phyloP scores from a whole-genome alignment of 2,888 invertebrate genomes.

The Criorhina ranunculi region DNA sequence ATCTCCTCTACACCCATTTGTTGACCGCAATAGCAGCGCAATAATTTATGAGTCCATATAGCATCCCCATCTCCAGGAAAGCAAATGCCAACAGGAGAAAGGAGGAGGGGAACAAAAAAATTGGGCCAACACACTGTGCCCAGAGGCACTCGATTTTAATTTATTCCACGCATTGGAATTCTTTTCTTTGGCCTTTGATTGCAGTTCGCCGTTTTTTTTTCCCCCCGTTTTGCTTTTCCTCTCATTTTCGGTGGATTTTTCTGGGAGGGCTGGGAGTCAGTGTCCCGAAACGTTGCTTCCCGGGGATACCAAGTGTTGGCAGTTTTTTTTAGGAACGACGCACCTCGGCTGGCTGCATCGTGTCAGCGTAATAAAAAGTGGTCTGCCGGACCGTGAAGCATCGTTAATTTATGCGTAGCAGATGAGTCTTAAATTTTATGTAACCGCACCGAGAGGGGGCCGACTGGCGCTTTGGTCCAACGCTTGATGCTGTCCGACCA shows the following conservation, averaged over 20 bases:
- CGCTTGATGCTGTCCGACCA: slow-evolving; percentile 39
- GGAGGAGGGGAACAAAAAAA: slow-evolving; percentile 28
- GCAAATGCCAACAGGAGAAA: slow-evolving; percentile 1
- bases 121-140: slow-evolving; percentile 58
- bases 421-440: slow-evolving; percentile 76
- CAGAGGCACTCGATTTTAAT: slow-evolving; percentile 72
- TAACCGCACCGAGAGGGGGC: slow-evolving; percentile 50
- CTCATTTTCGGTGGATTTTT: slow-evolving; percentile 22
- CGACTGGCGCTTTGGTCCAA: slow-evolving; percentile 19
- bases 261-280: slow-evolving; percentile 2
- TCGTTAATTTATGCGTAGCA: slow-evolving; percentile 70
- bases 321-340: slow-evolving; percentile 1
- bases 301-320: not conserved
- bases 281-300: slow-evolving; percentile 18
- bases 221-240: not conserved
- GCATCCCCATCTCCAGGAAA: not conserved
- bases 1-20: slow-evolving; percentile 8
- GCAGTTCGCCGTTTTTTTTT: slow-evolving; percentile 19
- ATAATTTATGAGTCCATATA: slow-evolving; percentile 55
- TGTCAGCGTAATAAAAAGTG: slow-evolving; percentile 43
- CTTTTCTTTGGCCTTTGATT: slow-evolving; percentile 49
- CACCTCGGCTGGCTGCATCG: slow-evolving; percentile 32
- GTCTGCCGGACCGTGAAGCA: slow-evolving; percentile 54
- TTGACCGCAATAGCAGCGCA: slow-evolving; percentile 45
- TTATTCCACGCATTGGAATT: slow-evolving; percentile 67